phyloP scores from a whole-genome alignment of 2,888 invertebrate genomes.

The Ochropleura leucogaster region DNA sequence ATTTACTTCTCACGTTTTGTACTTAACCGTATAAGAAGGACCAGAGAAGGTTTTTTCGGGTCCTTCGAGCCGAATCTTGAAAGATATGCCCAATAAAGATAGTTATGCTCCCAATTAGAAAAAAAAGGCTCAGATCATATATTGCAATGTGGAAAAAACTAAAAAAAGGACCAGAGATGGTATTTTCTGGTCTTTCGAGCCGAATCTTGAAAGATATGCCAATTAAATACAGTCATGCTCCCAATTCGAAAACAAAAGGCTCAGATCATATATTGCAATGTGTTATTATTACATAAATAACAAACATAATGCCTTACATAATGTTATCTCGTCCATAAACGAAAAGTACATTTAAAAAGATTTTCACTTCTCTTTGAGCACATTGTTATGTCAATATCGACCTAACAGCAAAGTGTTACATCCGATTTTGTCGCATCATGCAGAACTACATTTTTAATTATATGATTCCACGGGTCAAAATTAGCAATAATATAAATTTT shows the following conservation, averaged over 20 bases:
- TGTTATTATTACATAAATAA: constrained; percentile 55
- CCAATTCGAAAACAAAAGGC: constrained; percentile 42
- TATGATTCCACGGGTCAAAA: background rate
- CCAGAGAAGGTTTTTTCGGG: background rate
- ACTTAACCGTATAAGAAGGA: background rate
- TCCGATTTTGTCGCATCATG: constrained; percentile 10
- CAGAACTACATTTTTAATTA: background rate
- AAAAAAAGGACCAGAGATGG: background rate
- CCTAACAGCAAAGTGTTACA: constrained; percentile 31
- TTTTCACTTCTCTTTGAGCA: constrained; percentile 72
- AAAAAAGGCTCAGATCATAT: constrained; percentile 40
- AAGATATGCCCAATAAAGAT: constrained; percentile 1
- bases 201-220: background rate
- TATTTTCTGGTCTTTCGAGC: background rate
- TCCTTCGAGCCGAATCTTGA: background rate
- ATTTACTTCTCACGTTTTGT: background rate
- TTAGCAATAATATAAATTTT: background rate
- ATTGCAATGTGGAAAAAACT: constrained; percentile 18
- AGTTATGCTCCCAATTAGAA: constrained; percentile 14
- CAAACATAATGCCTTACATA: constrained; percentile 64
- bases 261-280: constrained; percentile 15
- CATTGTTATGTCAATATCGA: constrained; percentile 60
- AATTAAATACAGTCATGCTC: constrained; percentile 10
- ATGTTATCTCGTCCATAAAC: constrained; percentile 58
- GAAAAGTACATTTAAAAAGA: constrained; percentile 49